Conservation (phyloP, 1,140 invertebrate species). For the Drosophila punjabiensis region DNA sequence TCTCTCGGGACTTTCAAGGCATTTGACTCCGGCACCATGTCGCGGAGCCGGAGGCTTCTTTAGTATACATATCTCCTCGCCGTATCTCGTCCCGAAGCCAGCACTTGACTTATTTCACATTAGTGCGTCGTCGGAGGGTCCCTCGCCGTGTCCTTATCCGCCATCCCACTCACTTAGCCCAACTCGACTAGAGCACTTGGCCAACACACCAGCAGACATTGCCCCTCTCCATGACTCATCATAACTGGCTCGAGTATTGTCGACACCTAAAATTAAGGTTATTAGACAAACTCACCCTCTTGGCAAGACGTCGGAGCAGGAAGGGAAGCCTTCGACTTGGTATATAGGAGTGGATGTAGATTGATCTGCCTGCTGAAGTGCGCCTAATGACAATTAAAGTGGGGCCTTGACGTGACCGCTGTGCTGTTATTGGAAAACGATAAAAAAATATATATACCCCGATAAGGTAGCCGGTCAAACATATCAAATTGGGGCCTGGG, state of each 20-base stretch:
- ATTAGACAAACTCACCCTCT: conserved; percentile 45
- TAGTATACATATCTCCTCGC: not conserved
- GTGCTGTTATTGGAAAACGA: conserved; percentile 66
- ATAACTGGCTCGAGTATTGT: conserved; percentile 61
- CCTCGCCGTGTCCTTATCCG: not conserved
- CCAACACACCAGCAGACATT: conserved; percentile 18
- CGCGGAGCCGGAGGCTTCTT: not conserved
- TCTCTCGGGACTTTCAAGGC: not conserved
- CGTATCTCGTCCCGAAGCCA: conserved; percentile 17
- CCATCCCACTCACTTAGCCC: conserved; percentile 17
- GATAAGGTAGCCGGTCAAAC: conserved; percentile 43
- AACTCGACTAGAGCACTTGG: conserved; percentile 48
- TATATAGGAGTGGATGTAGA: conserved; percentile 41
- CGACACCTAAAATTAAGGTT: conserved; percentile 74
- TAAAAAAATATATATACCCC: conserved; percentile 53
- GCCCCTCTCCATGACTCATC: conserved; percentile 31
- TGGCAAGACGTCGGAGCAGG: not conserved
- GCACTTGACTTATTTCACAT: conserved; percentile 63
- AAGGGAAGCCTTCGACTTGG: conserved; percentile 8
- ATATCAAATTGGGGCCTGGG: conserved; percentile 18
- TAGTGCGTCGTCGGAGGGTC: conserved; percentile 7
- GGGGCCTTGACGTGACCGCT: conserved; percentile 23
- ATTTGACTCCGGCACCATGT: not conserved
- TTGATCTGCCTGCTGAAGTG: conserved; percentile 54
- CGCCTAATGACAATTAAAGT: conserved; percentile 74